phyloP scores from a whole-genome alignment of 2,888 invertebrate species.

The Leucoma salicis region DNA sequence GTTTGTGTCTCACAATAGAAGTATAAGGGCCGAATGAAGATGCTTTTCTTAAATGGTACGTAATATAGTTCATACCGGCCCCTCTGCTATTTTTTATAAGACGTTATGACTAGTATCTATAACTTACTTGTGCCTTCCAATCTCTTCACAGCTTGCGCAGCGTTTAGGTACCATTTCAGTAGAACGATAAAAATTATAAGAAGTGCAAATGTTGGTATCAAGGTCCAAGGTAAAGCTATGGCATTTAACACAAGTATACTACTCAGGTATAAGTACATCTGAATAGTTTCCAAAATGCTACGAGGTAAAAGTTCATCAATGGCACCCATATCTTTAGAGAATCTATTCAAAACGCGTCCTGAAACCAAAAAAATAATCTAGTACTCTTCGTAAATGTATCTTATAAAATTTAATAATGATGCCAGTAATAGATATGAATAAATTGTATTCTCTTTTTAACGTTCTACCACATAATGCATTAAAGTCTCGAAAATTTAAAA shows the following conservation, averaged over 20 bases:
- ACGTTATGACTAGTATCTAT: too few species aligned
- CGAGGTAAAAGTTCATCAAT: conserved; percentile 89
- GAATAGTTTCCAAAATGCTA: conserved; percentile 83
- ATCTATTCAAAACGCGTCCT: conserved; percentile 87
- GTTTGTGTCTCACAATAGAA: too few species aligned
- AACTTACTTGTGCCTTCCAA: conserved; percentile 86
- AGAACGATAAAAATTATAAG: conserved; percentile 83
- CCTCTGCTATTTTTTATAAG: too few species aligned
- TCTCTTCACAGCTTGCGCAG: conserved; percentile 88
- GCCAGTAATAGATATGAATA: too few species aligned
- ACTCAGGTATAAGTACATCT: conserved; percentile 68
- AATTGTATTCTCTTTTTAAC: too few species aligned
- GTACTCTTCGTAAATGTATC: too few species aligned
- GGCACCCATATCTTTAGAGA: conserved; percentile 91
- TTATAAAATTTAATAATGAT: too few species aligned
- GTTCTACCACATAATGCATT: too few species aligned
- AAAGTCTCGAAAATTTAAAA: too few species aligned
- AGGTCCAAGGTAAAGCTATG: conserved; percentile 64
- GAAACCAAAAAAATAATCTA: conserved; percentile 5
- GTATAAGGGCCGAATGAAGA: too few species aligned
- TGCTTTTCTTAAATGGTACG: too few species aligned
- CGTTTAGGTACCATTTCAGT: conserved; percentile 85
- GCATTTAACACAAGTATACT: conserved; percentile 68
- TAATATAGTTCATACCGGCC: too few species aligned
- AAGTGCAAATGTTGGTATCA: conserved; percentile 61